Evolutionary conservation across 2,113 vertebrate genomes (phyloP), one percentile per base, ranked within the genome.

Genomic region (Centropus bengalensis): DNA sequence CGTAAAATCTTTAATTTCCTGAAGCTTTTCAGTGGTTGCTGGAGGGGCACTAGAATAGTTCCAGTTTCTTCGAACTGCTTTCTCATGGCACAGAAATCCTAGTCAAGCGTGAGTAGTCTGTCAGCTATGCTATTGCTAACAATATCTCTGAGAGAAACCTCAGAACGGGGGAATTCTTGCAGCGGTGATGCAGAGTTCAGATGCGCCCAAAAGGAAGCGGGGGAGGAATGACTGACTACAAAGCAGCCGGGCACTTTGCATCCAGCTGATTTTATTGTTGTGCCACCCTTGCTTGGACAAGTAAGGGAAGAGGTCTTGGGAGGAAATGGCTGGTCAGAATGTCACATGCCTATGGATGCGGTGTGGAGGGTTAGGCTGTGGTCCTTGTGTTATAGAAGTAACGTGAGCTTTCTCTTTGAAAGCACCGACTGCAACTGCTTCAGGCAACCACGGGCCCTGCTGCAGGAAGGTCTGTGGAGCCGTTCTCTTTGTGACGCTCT

Each of bases 1-100:
- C 33, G 77, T 82, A 63, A 86, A 79, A 52, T 49, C 42, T 79
- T 89, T 79, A 62, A 69, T 96, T 92, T 95, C 67, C 89, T 60
- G 63, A 78, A 94, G 66, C n/a, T 74, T 84, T 91, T 95, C 70
- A 60, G 27, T 71, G 76, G 49, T 52, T 71, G 42, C 16, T 88
- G 71, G 36, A 92, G 45, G 47, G 47, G 64, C 30, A 66, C 42
- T 71, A 11, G 40, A 91, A 88, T 88, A 83, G 71, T 78, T 93
- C 23, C 23, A 0, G 4, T 82, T 94, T 90, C 85, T 89, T 83
- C 56, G 79, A 94, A 94, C 64, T 81, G 86, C 76, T 64, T 93
- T 94, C 54, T 88, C 60, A 42, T 75, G 32, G 47, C 60, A 55
- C 67, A 74, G 55, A 74, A 93, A 70, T 67, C 33, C 68, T 54